Evolutionary conservation across 2,113 vertebrate species (phyloP), one percentile per base, ranked within the genome.

Genomic region (Silurus glanis): DNA sequence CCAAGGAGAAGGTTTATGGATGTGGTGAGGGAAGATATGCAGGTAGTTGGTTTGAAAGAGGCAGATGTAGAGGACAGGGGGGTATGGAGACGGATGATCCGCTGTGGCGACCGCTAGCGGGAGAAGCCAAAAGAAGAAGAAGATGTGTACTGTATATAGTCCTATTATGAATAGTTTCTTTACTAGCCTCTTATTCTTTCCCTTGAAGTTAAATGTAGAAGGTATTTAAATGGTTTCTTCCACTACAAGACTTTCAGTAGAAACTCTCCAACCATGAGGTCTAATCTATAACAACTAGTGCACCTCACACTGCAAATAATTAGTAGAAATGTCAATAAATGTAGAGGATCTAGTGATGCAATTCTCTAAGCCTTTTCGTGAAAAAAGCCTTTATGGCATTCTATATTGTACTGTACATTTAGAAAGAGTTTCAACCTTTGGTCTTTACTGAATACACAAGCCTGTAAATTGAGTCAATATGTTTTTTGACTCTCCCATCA

Each of bases 351-450:
- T 5, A 45, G 23, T 69, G 10, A 23, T 83, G 45, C 1, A 45
- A 4, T 56, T 8, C 19, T 69, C 25, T 71, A 19, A 17, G 25
- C n/a, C 10, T 28, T 58, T 51, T 17, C 1, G n/a, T 55, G 47
- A 66, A 67, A 49, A 21, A 49, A 47, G 12, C 45, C 17, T 66
- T 23, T 53, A 66, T 28, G 14, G 3, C 45, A 55, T 3, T 69
- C 25, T 14, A 9, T 23, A 37, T 14, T 51, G 66, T 14, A 47
- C 19, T 49, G 6, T 58, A 7, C 67, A 59, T 55, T 25, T 49
- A 37, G 45, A 66, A 72, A 56, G 53, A 59, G 1, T n/a, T 47
- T 9, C 64, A 81, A 81, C 66, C 85, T 86, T 86, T 81, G 78
- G 16, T 23, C 64, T 72, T 72, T 86, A 25, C 61, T 56, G 12